Base-by-base conservation (phyloP, 2,797 vertebrate genomes). In the Gymnoscopelus braueri region DNA sequence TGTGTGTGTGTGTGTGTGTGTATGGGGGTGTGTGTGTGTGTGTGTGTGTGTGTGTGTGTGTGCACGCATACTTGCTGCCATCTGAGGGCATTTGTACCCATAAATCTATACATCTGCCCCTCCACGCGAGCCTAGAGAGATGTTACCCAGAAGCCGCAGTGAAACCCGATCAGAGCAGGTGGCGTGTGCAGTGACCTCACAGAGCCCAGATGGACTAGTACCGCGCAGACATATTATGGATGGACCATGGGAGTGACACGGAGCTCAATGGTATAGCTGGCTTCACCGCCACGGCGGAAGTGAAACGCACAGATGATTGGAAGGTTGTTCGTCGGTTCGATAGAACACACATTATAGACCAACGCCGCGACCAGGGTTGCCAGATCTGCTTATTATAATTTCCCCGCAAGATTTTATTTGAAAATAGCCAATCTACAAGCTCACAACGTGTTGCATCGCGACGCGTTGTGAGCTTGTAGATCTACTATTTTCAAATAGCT, bases 161-260 rank as follows among this genome's bases (percentile, higher is more conserved):
- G 9, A 81, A 72, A 79, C 74, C 83, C 61, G 71, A 88, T 81
- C 65, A 0, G 86, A 91, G 88, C 91, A 93, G 90, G 89, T 91
- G 90, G 91, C n/a, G 81, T 90, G 89, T 88, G 87, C 89, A 88
- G 81, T 91, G 90, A 92, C 91, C 92, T 91, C 84, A 88, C 84
- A 73, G 74, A 87, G 89, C 84, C 88, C 91, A 91, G 84, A 91
- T 91, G 90, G 90, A 90, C 84, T 81, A 54, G 69, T 65, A 74
- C 70, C 65, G 69, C 81, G 48, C 75, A 79, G 85, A 84, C 69
- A 53, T 60, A 77, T 76, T 76, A 77, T 67, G 81, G 71, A 76
- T 78, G 77, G 71, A 26, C 81, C 81, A 67, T 54, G 81, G 75
- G 63, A 85, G 72, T 55, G 77, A 84, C 75, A 82, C 1, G 39